Percentiles rank a stretch among this genome's conserved stretches.
These are phyloP conservation scores for Formica selysi DNA, from an alignment of 1,140 invertebrate genomes.

Conservation along the genomic window DNA sequence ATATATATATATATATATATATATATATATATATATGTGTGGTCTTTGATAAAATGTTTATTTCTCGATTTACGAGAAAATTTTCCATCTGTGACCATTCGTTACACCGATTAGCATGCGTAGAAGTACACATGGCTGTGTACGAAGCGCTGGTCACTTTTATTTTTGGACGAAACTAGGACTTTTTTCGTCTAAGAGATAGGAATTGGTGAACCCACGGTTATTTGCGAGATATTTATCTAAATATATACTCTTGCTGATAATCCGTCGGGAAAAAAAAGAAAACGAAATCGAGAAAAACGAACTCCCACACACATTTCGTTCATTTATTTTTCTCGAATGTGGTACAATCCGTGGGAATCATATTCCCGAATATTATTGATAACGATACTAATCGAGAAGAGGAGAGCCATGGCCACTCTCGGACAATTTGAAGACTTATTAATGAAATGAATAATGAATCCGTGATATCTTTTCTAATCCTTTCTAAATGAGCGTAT, in stretches of 20 bases:
- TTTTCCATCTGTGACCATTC: background rate
- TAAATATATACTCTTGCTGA: background rate
- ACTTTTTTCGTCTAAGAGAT: background rate
- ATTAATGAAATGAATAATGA: background rate
- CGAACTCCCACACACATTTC: no score
- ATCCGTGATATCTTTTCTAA: slow-evolving; percentile 50
- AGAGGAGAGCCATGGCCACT: background rate
- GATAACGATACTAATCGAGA: background rate
- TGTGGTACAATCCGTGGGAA: background rate
- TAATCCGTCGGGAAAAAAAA: background rate
- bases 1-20: background rate
- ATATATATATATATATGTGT: background rate
- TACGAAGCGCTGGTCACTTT: background rate
- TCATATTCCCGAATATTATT: background rate
- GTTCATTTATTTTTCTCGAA: background rate
- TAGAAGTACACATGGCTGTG: background rate
- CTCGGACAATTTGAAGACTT: slow-evolving; percentile 8
- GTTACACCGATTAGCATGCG: background rate
- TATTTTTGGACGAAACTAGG: background rate
- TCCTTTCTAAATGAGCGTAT: slow-evolving; percentile 21
- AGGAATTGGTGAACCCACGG: background rate
- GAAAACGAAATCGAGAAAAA: background rate
- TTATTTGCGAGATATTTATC: background rate
- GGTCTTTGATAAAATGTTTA: background rate
- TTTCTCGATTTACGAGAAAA: background rate